phyloP scores from a whole-genome alignment of 2,888 invertebrate genomes.

The Aricia artaxerxes region DNA sequence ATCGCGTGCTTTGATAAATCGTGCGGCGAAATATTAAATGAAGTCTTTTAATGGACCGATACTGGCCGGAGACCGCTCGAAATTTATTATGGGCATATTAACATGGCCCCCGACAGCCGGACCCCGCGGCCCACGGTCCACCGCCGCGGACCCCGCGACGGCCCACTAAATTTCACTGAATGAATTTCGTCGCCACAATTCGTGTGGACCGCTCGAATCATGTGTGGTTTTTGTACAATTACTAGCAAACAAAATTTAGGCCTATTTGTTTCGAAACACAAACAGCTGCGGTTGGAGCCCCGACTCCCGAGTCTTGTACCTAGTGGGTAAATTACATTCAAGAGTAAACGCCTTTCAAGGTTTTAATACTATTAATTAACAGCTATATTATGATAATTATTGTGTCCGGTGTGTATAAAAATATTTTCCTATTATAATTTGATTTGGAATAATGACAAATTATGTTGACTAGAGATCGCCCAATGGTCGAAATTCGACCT shows the following conservation, averaged over 20 bases:
- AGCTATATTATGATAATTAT: not conserved
- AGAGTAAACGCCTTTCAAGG: not conserved
- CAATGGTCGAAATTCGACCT: too few relatives aligned
- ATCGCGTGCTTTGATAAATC: constrained; percentile 41
- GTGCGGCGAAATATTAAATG: constrained; percentile 58
- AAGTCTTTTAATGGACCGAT: constrained; percentile 58
- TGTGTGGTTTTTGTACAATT: constrained; percentile 27
- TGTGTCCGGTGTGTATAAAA: not conserved
- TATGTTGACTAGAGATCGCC: too few relatives aligned
- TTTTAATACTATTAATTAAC: not conserved
- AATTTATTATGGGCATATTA: constrained; percentile 78
- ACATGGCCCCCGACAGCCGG: constrained; percentile 49
- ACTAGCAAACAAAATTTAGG: constrained; percentile 21
- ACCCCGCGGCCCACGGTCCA: constrained; percentile 14
- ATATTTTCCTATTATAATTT: too few relatives aligned
- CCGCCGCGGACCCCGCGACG: not conserved
- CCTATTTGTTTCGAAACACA: not conserved
- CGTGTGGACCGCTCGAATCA: constrained; percentile 13
- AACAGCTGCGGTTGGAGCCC: not conserved
- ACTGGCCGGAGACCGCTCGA: constrained; percentile 62
- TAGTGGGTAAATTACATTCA: not conserved
- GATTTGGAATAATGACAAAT: too few relatives aligned
- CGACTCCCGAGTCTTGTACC: not conserved
- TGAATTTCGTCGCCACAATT: constrained; percentile 24
- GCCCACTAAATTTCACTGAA: constrained; percentile 19